Base-by-base conservation (phyloP, 2,888 invertebrate species). In the Polydrusus cervinus region DNA sequence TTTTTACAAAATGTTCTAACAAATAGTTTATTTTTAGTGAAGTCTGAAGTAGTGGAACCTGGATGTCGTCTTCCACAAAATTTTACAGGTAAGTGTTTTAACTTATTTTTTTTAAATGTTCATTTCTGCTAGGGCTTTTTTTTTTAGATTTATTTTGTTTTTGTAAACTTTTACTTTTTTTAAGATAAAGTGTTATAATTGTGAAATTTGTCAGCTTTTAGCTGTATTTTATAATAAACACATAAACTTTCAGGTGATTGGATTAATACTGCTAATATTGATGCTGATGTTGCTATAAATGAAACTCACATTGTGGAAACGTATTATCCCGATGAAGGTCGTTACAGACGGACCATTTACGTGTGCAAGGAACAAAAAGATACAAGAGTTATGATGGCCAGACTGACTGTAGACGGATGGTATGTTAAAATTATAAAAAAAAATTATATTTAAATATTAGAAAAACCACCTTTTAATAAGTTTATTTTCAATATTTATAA, bases 241-340 rank as follows among this genome's bases (percentile, higher is more conserved):
- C 5, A 3, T 25, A 25, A 34, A 16, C 10, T 55, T 47, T 45
- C 38, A 76, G 76, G 99, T 0, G 92, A 95, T 20, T 99, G 98
- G 98, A 96, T 98, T 66, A 98, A 98, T 83, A 98, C 98, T 0
- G 98, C 98, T 0, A 98, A 98, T 85, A 95, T 97, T 79, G 97
- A 98, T 86, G 98, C 98, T 0, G 96, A 97, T 87, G 93, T 97
- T 0, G 90, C 92, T 57, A 97, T 99, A 49, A 98, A 98, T 84
- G 95, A 97, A 83, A 99, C 98, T 0, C 98, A 98, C 84, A 97
- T 99, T 45, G 95, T 97, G 81, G 98, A 98, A 88, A 97, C 95
- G 0, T 97, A 95, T 88, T 95, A 95, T 87, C 97, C 98, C 0
- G 98, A 98, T 87, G 95, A 95, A 83, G 95, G 95, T 0, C 90